Base-by-base conservation (phyloP, 2,113 vertebrate genomes). In the Apistogramma diplotaenia region DNA sequence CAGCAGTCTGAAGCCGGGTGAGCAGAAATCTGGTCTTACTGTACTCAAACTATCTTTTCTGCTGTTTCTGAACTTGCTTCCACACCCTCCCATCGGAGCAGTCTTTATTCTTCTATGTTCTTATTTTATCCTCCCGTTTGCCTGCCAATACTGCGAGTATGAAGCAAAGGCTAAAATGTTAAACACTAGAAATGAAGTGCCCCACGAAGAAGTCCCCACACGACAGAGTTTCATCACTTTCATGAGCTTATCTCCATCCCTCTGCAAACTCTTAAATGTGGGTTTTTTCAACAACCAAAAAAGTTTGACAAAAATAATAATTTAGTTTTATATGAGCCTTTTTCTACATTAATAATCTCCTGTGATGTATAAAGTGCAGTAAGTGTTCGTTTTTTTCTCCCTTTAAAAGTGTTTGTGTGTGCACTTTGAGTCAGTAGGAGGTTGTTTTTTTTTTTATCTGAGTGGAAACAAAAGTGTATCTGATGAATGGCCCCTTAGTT, bases 1-100 rank as follows among this genome's bases (percentile, higher is more conserved):
- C 90, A 95, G 94, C 92, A 93, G 94, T 75, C 89, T 95, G 51
- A 94, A 86, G 88, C 91, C 94, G 78, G 97, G 97, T 98, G 93
- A 97, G 90, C 43, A 72, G 1, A 21, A 59, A 25, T 54, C 8
- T 27, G 25, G 19, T 0, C 4, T 49, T 49, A 8, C 46, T 19
- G 49, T 9, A 1, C 40, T n/a, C 62, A 67, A 11, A 29, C 33
- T 53, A 19, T 21, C 27, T 10, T 46, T 8, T 21, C 49, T 53
- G 46, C 29, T 53, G 0, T 53, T 27, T n/a, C 33, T 72, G 33
- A 72, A 54, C 4, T 33, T 51, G 74, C 74, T 60, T 31, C 40
- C 73, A 46, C 55, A 29, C 23, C 35, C 73, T 27, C 2, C 25
- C 54, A 13, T 27, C 10, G 15, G 12, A 37, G 46, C 51, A 11